These are phyloP conservation scores for Drosophila setosimentum DNA, from an alignment of 2,888 invertebrate species.

Conservation along the genomic window DNA sequence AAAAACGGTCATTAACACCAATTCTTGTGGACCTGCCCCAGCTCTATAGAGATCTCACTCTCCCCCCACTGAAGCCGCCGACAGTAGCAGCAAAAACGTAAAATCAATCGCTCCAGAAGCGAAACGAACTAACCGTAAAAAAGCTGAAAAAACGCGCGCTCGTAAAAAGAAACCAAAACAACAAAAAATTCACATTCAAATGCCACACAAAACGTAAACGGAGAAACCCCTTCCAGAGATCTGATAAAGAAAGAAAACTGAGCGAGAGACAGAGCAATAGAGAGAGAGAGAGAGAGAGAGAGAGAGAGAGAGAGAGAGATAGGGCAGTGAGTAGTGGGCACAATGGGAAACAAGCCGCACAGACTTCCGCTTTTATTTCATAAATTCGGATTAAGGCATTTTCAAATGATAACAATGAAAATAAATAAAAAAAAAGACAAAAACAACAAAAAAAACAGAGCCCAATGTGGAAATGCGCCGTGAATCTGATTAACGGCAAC, in stretches of 20 bases:
- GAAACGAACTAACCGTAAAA: slow-evolving; percentile 64
- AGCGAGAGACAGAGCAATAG: background rate
- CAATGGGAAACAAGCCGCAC: slow-evolving; percentile 76
- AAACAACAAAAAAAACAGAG: slow-evolving; percentile 28
- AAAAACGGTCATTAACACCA: slow-evolving; percentile 55
- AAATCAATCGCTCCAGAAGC: slow-evolving; percentile 64
- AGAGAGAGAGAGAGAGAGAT: slow-evolving; percentile 2
- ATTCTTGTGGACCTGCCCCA: slow-evolving; percentile 29
- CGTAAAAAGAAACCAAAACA: slow-evolving; percentile 52
- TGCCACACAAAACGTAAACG: slow-evolving; percentile 68
- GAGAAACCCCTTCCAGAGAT: slow-evolving; percentile 12
- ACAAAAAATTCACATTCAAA: slow-evolving; percentile 49
- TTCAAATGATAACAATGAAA: slow-evolving; percentile 79
- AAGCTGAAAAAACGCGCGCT: slow-evolving; percentile 45
- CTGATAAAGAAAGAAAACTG: slow-evolving; percentile 1
- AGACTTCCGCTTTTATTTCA: slow-evolving; percentile 79
- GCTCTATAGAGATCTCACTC: background rate
- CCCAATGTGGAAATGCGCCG: slow-evolving; percentile 70
- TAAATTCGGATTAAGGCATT: slow-evolving; percentile 81
- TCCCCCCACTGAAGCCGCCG: background rate
- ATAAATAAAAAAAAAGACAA: slow-evolving; percentile 36
- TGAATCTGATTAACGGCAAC: slow-evolving; percentile 78
- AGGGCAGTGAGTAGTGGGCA: slow-evolving; percentile 33
- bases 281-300: background rate
- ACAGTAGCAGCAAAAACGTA: slow-evolving; percentile 38